A percentile compares a stretch with the other conserved stretches of the same genome.
These are phyloP conservation scores for Leptobrachium leishanense DNA, from an alignment of 2,113 vertebrate species.

Conservation along the genomic window DNA sequence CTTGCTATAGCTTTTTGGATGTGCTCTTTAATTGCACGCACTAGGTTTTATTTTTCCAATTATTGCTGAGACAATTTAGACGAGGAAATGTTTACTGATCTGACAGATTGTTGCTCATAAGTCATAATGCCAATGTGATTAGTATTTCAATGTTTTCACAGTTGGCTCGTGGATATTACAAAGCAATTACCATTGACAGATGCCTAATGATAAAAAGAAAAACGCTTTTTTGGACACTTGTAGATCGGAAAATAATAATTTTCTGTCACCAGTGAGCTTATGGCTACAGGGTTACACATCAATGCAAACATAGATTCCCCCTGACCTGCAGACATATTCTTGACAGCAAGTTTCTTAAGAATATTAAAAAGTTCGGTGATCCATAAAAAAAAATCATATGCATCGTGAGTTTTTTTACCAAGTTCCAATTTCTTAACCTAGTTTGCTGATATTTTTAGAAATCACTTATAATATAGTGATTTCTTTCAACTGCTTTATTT, in stretches of 20 bases:
- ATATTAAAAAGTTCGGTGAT: too few relatives aligned
- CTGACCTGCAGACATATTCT: too few relatives aligned
- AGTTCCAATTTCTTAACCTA: too few relatives aligned
- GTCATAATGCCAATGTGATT: slow-evolving; percentile 51
- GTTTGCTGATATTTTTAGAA: too few relatives aligned
- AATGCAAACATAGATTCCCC: not conserved
- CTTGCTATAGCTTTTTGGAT: slow-evolving; percentile 41
- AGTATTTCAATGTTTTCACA: slow-evolving; percentile 49
- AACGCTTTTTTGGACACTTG: slow-evolving; percentile 25
- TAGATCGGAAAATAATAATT: slow-evolving; percentile 46
- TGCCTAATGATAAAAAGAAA: slow-evolving; percentile 42
- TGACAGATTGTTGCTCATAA: slow-evolving; percentile 47
- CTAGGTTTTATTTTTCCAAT: slow-evolving; percentile 46
- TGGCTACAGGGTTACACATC: slow-evolving; percentile 27
- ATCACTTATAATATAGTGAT: too few relatives aligned
- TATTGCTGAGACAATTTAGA: slow-evolving; percentile 49
- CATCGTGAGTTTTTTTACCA: too few relatives aligned
- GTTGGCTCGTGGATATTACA: slow-evolving; percentile 48
- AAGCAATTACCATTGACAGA: slow-evolving; percentile 49
- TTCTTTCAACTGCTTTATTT: too few relatives aligned
- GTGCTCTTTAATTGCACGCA: slow-evolving; percentile 39
- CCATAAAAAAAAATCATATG: too few relatives aligned
- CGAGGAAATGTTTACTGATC: slow-evolving; percentile 47
- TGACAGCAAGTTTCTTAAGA: too few relatives aligned
- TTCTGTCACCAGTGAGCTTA: slow-evolving; percentile 40